Percentiles rank a stretch among this genome's conserved stretches.
Conservation (phyloP, 2,113 vertebrate species). For the Syngnathus floridae region DNA sequence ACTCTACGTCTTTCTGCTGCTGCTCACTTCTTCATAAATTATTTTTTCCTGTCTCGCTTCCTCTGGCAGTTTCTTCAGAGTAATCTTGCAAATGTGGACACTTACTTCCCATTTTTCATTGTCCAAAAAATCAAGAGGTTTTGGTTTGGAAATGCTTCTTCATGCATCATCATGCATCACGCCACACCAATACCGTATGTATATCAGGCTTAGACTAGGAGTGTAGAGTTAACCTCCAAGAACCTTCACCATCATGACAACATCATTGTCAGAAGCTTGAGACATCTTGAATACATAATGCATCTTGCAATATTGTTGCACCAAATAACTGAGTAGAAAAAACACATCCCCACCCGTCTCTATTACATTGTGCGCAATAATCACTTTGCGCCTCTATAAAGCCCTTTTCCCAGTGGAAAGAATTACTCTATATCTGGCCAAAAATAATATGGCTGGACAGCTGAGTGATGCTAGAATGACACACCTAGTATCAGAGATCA, state of each 20-base stretch:
- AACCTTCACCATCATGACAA: neutral
- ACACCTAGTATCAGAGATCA: constrained; percentile 1
- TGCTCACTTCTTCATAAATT: constrained; percentile 18
- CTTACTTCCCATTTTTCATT: constrained; percentile 18
- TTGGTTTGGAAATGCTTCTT: constrained; percentile 20
- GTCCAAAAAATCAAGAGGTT: constrained; percentile 1
- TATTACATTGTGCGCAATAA: constrained; percentile 2
- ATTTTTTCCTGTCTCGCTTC: constrained; percentile 45
- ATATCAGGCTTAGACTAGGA: neutral
- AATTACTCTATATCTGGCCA: constrained; percentile 11
- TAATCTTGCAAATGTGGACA: constrained; percentile 38
- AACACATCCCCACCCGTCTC: constrained; percentile 20
- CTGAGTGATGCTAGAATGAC: neutral
- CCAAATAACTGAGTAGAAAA: too few relatives aligned
- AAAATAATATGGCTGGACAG: constrained; percentile 2
- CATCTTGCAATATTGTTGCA: too few relatives aligned
- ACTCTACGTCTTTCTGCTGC: neutral
- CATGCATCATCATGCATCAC: neutral
- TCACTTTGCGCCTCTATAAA: neutral
- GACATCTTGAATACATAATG: too few relatives aligned
- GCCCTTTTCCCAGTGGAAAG: constrained; percentile 12
- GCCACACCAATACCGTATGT: neutral
- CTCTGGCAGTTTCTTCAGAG: constrained; percentile 36
- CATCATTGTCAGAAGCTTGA: neutral
- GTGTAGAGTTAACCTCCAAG: neutral